These are phyloP conservation scores for Neotoxoptera formosana DNA, from an alignment of 1,140 invertebrate species.

Conservation along the genomic window DNA sequence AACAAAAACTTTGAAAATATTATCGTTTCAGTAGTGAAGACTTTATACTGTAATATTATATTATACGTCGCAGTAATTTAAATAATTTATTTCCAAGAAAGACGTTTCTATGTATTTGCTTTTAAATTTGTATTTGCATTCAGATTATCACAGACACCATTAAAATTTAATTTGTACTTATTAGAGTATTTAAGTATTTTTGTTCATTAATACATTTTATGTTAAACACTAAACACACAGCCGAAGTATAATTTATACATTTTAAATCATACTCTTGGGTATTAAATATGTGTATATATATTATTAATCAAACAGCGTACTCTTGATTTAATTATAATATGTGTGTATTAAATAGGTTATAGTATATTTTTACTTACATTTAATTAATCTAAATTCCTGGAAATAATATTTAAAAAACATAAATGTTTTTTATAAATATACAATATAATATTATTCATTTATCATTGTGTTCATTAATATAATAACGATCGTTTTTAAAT, in stretches of 20 bases:
- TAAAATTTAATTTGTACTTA: not conserved
- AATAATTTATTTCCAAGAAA: not conserved
- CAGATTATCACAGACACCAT: not conserved
- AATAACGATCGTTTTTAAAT: no score
- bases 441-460: not conserved
- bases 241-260: not conserved
- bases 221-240: not conserved
- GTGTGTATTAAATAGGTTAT: not conserved
- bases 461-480: no score
- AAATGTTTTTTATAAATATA: not conserved
- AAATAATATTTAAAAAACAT: not conserved
- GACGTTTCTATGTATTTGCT: not conserved
- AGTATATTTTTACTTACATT: not conserved
- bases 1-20: not conserved
- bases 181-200: slow-evolving; percentile 2
- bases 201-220: not conserved
- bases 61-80: not conserved
- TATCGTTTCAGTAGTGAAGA: not conserved
- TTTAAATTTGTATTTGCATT: not conserved
- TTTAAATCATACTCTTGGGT: not conserved
- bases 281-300: not conserved
- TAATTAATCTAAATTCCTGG: not conserved
- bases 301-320: not conserved
- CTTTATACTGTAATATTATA: not conserved
- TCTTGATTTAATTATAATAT: not conserved